These are phyloP conservation scores for Myopa testacea DNA, from an alignment of 2,888 invertebrate genomes.

Conservation along the genomic window DNA sequence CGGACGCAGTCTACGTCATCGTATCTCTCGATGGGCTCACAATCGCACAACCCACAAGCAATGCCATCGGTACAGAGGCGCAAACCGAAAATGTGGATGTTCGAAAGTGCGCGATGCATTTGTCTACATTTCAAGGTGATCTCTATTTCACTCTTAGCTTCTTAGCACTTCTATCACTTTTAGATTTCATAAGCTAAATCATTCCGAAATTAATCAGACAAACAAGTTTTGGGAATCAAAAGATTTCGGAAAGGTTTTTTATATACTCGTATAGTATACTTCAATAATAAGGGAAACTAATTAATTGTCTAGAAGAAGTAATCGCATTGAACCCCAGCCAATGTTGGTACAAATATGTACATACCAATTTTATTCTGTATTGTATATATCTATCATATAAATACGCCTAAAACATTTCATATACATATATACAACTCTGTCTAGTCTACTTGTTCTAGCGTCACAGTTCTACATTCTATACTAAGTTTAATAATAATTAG, in stretches of 20 bases:
- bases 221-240: neutral
- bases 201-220: neutral
- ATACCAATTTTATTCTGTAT: too few relatives aligned
- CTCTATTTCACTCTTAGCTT: neutral
- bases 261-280: too few relatives aligned
- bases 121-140: constrained; percentile 58
- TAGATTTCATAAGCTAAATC: neutral
- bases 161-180: neutral
- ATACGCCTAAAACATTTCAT: too few relatives aligned
- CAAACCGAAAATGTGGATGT: constrained; percentile 56
- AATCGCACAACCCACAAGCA: constrained; percentile 41
- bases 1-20: constrained; percentile 59
- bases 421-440: too few relatives aligned
- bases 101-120: constrained; percentile 58
- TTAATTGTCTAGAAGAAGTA: too few relatives aligned
- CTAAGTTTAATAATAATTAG: too few relatives aligned
- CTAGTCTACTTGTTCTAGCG: too few relatives aligned
- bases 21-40: constrained; percentile 59
- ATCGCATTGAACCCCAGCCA: too few relatives aligned
- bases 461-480: too few relatives aligned
- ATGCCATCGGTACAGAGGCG: constrained; percentile 46
- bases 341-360: too few relatives aligned
- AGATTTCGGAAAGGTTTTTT: neutral
- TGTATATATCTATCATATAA: too few relatives aligned
- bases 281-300: too few relatives aligned